These are phyloP conservation scores for Erynnis tages DNA, from an alignment of 2,888 invertebrate genomes.

Conservation along the genomic window DNA sequence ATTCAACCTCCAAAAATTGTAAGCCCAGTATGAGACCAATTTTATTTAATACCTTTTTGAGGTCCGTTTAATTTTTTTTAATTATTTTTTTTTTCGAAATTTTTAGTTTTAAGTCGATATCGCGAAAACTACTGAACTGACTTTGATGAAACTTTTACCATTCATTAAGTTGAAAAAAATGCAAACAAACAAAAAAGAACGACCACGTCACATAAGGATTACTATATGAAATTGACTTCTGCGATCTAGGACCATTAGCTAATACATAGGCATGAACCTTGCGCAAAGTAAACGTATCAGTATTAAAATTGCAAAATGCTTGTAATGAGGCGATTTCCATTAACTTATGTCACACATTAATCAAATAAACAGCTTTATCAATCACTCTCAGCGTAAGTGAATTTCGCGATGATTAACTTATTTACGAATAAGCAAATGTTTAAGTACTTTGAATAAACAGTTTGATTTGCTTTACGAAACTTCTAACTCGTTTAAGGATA, in stretches of 20 bases:
- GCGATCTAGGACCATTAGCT: constrained; percentile 8
- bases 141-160: not conserved
- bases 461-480: too few species aligned
- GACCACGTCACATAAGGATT: constrained; percentile 17
- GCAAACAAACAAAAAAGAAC: too few species aligned
- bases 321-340: constrained; percentile 22
- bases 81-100: too few species aligned
- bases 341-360: constrained; percentile 17
- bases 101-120: too few species aligned
- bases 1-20: too few species aligned
- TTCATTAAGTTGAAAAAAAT: too few species aligned
- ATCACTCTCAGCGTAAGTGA: constrained; percentile 7
- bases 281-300: constrained; percentile 1
- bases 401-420: constrained; percentile 17
- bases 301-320: constrained; percentile 22
- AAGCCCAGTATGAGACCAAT: too few species aligned
- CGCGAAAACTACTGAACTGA: too few species aligned
- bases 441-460: too few species aligned
- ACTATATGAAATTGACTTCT: constrained; percentile 1
- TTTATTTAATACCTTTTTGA: too few species aligned
- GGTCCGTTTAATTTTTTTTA: too few species aligned
- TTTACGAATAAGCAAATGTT: not conserved
- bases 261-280: constrained; percentile 9
- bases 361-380: constrained; percentile 18
- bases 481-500: too few species aligned